Base-by-base conservation (phyloP, 2,888 invertebrate species). In the Athalia cordata region DNA sequence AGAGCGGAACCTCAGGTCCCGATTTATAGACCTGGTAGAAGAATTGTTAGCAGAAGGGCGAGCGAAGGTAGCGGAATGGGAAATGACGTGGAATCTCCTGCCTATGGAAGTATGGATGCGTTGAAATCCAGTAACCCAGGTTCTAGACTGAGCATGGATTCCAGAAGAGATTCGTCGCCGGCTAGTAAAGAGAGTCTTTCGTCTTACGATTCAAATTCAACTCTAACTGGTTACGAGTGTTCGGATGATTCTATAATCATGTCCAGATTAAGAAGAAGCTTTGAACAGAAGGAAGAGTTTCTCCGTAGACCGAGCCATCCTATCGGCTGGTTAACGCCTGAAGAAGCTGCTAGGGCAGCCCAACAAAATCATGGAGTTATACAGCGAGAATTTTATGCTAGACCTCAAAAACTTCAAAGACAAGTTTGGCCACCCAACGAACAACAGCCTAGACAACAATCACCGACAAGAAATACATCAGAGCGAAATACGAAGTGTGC, bases 231-330 rank as follows among this genome's bases (percentile, higher is more conserved):
- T 79, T 93, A 93, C 86, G 93, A 94, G 84, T 85, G 86, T 61
- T 92, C 93, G 81, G 94, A 95, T 88, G 95, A 95, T 90, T 94
- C 94, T 79, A 92, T 94, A 67, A 93, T 94, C 85, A 94, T 96
- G 92, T 94, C 94, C 82, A 93, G 96, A 91, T 92, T 96, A 88
- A 93, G 96, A 83, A 96, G 95, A 89, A 96, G 96, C 87, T 94
- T 96, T 86, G 96, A 97, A 88, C 96, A 97, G 88, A 97, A 97
- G 89, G 97, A 97, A 89, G 97, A 97, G 85, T 97, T 97, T 90
- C 92, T 97, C 79, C 93, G 95, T 87, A 92, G 95, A 83, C 95
- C 95, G 4, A 94, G 92, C 88, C 93, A 94, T 85, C 94, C 94
- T 45, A 93, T 92, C 77, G 93, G 93, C 77, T 93, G 92, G 92